These are phyloP conservation scores for Styela clava DNA, from an alignment of 23 tunicate genomes.

Conservation along the genomic window DNA sequence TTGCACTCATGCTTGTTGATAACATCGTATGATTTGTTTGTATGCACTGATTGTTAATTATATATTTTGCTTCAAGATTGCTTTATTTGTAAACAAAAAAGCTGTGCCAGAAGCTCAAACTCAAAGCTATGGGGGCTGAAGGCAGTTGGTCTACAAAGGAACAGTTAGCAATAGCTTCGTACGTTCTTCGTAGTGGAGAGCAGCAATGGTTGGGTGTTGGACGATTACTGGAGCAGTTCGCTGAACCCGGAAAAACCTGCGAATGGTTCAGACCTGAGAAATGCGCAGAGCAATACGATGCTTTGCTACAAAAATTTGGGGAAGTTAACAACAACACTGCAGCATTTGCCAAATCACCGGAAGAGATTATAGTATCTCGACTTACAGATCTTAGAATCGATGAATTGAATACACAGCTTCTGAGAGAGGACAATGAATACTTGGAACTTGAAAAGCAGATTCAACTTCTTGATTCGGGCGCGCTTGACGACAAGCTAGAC, in stretches of 20 bases:
- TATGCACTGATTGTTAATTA: too few relatives aligned
- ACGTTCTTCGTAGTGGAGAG: slow-evolving; percentile 54
- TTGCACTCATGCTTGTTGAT: too few relatives aligned
- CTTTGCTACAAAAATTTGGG: not conserved
- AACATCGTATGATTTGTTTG: too few relatives aligned
- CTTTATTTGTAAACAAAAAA: too few relatives aligned
- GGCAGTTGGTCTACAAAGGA: slow-evolving; percentile 81
- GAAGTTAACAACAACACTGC: not conserved
- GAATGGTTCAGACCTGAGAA: not conserved
- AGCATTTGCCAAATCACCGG: slow-evolving; percentile 1
- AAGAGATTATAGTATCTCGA: slow-evolving; percentile 36
- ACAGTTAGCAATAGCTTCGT: slow-evolving; percentile 69
- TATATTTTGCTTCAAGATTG: too few relatives aligned
- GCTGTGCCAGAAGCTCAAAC: too few relatives aligned
- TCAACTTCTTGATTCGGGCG: slow-evolving; percentile 51
- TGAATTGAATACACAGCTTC: slow-evolving; percentile 41
- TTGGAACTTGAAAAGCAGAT: slow-evolving; percentile 28
- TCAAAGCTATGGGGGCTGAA: too few relatives aligned
- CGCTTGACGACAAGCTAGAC: slow-evolving; percentile 59
- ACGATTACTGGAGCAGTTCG: not conserved
- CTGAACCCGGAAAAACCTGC: not conserved
- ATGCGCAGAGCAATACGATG: not conserved
- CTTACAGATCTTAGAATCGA: slow-evolving; percentile 53
- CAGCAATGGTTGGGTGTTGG: slow-evolving; percentile 56
- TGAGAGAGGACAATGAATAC: slow-evolving; percentile 40